A percentile compares a stretch with the other conserved stretches of the same genome.
Conservation (phyloP, 2,113 vertebrate genomes). For the Phrynosoma platyrhinos region DNA sequence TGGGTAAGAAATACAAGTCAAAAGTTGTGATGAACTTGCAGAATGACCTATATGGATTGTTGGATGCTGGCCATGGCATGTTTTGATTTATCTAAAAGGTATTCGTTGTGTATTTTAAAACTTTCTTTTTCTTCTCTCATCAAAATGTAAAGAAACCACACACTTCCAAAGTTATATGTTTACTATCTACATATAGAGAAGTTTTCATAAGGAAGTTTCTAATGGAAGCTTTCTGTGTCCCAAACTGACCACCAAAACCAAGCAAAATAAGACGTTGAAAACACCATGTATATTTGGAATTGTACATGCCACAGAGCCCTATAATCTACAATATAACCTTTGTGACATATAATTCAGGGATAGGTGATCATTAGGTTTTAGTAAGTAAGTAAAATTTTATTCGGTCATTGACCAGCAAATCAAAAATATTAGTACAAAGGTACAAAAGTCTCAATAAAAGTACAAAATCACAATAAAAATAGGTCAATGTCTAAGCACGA, state of each 20-base stretch:
- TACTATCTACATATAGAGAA: not conserved
- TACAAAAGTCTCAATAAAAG: too few relatives aligned
- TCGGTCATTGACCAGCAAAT: too few relatives aligned
- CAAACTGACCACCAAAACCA: slow-evolving; percentile 25
- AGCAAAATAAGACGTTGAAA: not conserved
- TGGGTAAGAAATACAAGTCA: not conserved
- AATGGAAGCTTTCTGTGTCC: slow-evolving; percentile 26
- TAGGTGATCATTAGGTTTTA: not conserved
- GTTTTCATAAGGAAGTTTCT: not conserved
- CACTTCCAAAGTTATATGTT: not conserved
- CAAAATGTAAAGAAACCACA: not conserved
- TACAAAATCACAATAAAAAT: too few relatives aligned
- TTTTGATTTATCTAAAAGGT: not conserved
- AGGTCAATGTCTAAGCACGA: too few relatives aligned
- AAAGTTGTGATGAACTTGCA: not conserved
- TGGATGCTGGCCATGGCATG: not conserved
- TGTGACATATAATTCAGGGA: not conserved
- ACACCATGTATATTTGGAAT: not conserved
- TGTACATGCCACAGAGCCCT: not conserved
- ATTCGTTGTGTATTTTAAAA: not conserved
- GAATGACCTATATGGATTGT: not conserved
- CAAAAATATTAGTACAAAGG: too few relatives aligned
- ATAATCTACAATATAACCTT: not conserved
- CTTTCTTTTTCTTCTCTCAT: not conserved
- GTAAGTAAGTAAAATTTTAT: too few relatives aligned